Evolutionary conservation across 1,140 invertebrate genomes (phyloP).

Genomic region (Trichoplusia ni): DNA sequence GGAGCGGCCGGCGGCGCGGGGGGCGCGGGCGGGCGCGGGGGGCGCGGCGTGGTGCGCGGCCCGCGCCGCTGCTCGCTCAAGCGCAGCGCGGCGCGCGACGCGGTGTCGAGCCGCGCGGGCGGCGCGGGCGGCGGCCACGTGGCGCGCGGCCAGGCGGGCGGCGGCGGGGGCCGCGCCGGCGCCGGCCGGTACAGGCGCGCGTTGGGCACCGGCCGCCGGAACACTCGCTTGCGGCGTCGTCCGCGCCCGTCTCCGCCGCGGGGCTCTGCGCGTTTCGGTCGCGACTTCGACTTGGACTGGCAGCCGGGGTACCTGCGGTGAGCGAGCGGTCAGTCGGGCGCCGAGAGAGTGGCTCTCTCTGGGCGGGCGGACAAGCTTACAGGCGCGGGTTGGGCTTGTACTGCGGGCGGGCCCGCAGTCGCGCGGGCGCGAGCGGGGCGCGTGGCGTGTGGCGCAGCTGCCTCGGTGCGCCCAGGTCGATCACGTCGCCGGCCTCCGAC

Average conservation of each 20-base stretch:
- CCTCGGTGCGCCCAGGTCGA: slow-evolving; percentile 57
- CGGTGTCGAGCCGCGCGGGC: slow-evolving; percentile 42
- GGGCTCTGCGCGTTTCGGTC: neutral
- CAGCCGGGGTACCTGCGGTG: slow-evolving; percentile 44
- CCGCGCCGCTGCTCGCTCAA: slow-evolving; percentile 38
- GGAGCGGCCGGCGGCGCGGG: slow-evolving; percentile 44
- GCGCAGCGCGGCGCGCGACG: slow-evolving; percentile 47
- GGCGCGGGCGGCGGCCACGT: slow-evolving; percentile 41
- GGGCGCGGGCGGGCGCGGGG: slow-evolving; percentile 81
- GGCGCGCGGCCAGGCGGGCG: slow-evolving; percentile 18
- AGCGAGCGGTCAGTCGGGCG: neutral
- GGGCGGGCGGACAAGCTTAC: slow-evolving; percentile 39
- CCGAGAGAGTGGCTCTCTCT: too few species aligned
- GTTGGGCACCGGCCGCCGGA: slow-evolving; percentile 49
- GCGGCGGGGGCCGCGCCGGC: slow-evolving; percentile 34
- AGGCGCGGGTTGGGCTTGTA: slow-evolving; percentile 60
- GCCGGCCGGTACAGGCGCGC: slow-evolving; percentile 53
- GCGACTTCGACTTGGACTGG: slow-evolving; percentile 1
- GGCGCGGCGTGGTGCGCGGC: slow-evolving; percentile 70
- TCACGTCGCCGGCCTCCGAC: slow-evolving; percentile 46
- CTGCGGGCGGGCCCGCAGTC: slow-evolving; percentile 15
- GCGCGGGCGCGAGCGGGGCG: neutral
- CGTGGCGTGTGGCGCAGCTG: neutral
- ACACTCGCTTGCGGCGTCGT: slow-evolving; percentile 34
- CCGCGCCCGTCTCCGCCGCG: slow-evolving; percentile 4